Conservation (phyloP, 2,797 vertebrate species). For the Poecile montanus region DNA sequence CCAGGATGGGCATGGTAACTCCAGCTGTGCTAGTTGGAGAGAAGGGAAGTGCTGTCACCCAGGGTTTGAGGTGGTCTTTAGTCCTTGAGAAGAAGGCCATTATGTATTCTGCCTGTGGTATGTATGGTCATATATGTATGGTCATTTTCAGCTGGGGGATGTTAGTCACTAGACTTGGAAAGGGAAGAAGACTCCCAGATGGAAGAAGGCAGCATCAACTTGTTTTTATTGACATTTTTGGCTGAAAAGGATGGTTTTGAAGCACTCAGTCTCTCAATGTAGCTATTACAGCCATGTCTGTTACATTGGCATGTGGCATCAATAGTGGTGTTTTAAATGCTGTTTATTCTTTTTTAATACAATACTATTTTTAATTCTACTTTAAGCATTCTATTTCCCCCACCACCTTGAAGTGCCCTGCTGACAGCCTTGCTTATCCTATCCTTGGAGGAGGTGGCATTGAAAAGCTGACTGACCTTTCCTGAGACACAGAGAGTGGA, state of each 20-base stretch:
- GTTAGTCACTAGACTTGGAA: not conserved
- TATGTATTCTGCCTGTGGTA: accelerated
- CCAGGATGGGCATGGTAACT: not conserved
- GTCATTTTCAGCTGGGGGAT: not conserved
- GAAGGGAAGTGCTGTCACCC: not conserved
- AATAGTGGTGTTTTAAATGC: not conserved
- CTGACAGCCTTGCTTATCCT: not conserved
- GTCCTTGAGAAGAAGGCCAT: not conserved
- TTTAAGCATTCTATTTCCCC: not conserved
- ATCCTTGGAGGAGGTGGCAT: not conserved
- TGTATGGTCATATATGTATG: not conserved
- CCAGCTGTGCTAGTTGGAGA: not conserved
- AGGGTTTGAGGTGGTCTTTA: not conserved
- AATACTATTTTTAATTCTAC: not conserved
- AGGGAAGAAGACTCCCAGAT: not conserved
- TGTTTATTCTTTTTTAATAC: not conserved
- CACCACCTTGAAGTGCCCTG: not conserved
- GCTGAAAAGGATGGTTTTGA: not conserved
- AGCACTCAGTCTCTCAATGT: not conserved
- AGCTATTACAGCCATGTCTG: not conserved
- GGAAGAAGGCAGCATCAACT: not conserved
- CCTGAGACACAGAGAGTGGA: not conserved
- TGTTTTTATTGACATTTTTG: not conserved
- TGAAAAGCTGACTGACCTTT: not conserved
- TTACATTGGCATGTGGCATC: not conserved